Base-by-base conservation (phyloP, 2,113 vertebrate genomes). In the Corythoichthys intestinalis region DNA sequence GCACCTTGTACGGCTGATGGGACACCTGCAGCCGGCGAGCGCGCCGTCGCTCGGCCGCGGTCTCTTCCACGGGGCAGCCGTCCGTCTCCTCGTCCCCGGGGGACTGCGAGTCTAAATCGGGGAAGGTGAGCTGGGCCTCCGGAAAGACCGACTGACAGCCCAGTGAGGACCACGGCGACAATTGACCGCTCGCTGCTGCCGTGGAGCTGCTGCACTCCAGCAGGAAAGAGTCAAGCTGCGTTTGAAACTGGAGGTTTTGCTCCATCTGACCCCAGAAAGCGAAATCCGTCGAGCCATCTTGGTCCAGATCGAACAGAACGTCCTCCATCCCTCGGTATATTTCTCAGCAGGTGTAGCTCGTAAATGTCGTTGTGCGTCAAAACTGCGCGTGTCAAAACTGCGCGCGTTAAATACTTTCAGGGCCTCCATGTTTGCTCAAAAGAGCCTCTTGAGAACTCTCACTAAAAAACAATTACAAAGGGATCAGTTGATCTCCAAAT, bases 231-330 rank as follows among this genome's bases (percentile, higher is more conserved):
- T 93, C 91, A 80, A 92, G 57, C 39, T 90, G 86, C 6, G 76
- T 67, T 58, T 89, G 90, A 38, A 86, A 79, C 69, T 91, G 89
- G 0, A 69, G 1, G 0, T 41, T 87, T 0, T 83, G 72, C 12
- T 91, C 88, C 35, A 77, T 65, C 4, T 85, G 83, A 5, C 87
- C 89, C 93, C 93, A 94, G 62, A 92, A 90, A 13, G 83, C 80
- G 34, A 85, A 88, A 13, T 94, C 91, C 0, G 74, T 71, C 1
- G n/a, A 0, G 1, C 70, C 50, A 65, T 92, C 90, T 76, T 86
- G 90, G 13, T 94, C 89, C 0, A 92, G 91, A 66, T 76, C 74
- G 66, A 84, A 88, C 11, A 78, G 78, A 4, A 90, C 37, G 6
- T 93, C 88, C n/a, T 92, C 94, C 92, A 92, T 93, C 4, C 15